Base-by-base conservation (phyloP, 1,140 invertebrate species). In the Drosophila lacteicornis region DNA sequence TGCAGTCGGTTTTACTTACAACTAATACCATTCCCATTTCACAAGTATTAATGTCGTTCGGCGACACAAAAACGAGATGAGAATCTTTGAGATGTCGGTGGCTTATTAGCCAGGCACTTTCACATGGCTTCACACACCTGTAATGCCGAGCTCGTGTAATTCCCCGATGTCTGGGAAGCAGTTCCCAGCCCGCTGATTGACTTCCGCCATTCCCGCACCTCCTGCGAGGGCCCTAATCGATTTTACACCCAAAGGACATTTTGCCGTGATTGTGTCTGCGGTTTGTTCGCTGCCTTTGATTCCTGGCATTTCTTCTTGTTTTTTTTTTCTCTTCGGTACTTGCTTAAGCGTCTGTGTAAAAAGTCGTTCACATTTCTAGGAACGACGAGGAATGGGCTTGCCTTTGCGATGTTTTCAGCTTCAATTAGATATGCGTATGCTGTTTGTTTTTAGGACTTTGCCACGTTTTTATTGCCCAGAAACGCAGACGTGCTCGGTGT, bases 221-320 rank as follows among this genome's bases (percentile, higher is more conserved):
- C 49, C 46, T 71, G 59, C 56, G 71, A 71, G 66, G 71, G 86
- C 71, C 71, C 82, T 91, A 91, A 91, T 91, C 88, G 88, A 91
- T 91, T 88, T 91, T 91, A 71, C 88, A 91, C 88, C 88, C 88
- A 91, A 88, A 91, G 88, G 88, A 91, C 88, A 84, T 87, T 84
- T 91, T 69, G 45, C 78, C 82, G 65, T 79, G 78, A 80, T 82
- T 91, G 83, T 91, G 83, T 91, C 69, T 91, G 87, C 76, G 87
- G 87, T 87, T 91, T 82, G 68, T 80, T 59, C 33, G 47, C 63
- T 63, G 36, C 68, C 55, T 91, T 90, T 90, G 85, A 90, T 90
- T 90, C 81, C 79, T 73, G 66, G 42, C 45, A 25, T 47, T 69
- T 36, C 19, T 46, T 36, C 38, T 25, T 33, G 40, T 55, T 47